These are phyloP conservation scores for Drosophila ercepeae DNA, from an alignment of 1,140 invertebrate species.

Conservation along the genomic window DNA sequence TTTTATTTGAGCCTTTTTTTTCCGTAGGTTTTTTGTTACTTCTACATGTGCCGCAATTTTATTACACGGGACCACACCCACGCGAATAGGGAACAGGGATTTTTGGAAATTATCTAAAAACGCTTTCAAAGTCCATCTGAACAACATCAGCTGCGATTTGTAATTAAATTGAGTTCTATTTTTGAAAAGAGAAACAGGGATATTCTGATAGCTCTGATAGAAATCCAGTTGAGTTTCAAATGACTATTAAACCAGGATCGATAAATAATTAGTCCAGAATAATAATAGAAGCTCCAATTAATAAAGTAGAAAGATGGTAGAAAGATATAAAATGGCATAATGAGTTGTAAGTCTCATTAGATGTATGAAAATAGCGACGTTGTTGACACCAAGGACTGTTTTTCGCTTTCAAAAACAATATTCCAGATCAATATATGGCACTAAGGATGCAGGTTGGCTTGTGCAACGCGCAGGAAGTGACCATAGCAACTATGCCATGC, in stretches of 20 bases:
- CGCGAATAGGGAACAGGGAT: conserved; percentile 33
- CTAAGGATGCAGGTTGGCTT: conserved; percentile 6
- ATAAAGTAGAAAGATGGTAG: neutral
- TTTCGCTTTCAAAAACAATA: conserved; percentile 1
- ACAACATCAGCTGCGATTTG: conserved; percentile 14
- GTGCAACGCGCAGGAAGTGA: conserved; percentile 23
- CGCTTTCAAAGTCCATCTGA: conserved; percentile 7
- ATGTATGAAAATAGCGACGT: neutral
- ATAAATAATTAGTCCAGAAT: conserved; percentile 17
- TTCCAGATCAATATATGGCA: conserved; percentile 20
- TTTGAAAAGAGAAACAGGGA: conserved; percentile 4
- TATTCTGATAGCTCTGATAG: conserved; percentile 6
- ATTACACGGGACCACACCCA: conserved; percentile 47
- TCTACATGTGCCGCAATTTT: conserved; percentile 64
- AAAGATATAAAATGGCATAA: neutral
- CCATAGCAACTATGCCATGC: conserved; percentile 44
- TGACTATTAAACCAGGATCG: conserved; percentile 9
- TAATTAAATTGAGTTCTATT: conserved; percentile 47
- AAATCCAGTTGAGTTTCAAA: neutral
- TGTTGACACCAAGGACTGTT: neutral
- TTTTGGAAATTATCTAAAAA: conserved; percentile 57
- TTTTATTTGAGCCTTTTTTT: conserved; percentile 40
- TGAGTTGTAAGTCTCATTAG: neutral
- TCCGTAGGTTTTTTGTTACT: conserved; percentile 15
- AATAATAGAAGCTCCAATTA: neutral